Evolutionary conservation across 2,888 invertebrate genomes (phyloP).

Genomic region (Lacanobia oleracea): DNA sequence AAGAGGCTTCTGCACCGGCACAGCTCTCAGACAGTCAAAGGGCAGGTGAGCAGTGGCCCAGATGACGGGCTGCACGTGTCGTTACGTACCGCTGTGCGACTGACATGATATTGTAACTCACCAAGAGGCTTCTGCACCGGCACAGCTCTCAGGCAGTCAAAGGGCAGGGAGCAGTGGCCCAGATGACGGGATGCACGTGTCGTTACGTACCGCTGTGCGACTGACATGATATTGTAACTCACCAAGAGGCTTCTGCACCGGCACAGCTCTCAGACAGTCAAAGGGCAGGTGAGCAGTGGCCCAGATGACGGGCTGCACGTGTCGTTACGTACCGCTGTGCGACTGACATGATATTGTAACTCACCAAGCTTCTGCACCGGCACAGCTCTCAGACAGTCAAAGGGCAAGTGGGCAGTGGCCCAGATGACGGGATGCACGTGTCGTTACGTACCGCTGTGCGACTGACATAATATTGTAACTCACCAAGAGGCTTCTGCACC

Average conservation of each 20-base stretch:
- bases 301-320: conserved; percentile 93
- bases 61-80: too few relatives aligned
- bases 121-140: conserved; percentile 97
- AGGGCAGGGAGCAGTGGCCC: conserved; percentile 98
- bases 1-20: conserved; percentile 97
- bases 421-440: too few relatives aligned
- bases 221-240: conserved; percentile 46
- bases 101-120: conserved; percentile 61
- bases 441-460: too few relatives aligned
- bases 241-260: conserved; percentile 97
- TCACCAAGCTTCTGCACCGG: conserved; percentile 96
- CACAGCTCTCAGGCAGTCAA: conserved; percentile 96
- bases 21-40: conserved; percentile 96
- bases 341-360: conserved; percentile 21
- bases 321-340: too few relatives aligned
- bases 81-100: too few relatives aligned
- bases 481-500: conserved; percentile 96
- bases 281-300: conserved; percentile 97
- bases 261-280: conserved; percentile 96
- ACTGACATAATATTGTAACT: conserved; percentile 42
- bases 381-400: conserved; percentile 96
- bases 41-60: conserved; percentile 92
- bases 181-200: conserved; percentile 90
- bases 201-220: too few relatives aligned
- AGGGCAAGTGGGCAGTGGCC: conserved; percentile 92